Base-by-base conservation (phyloP, 2,797 vertebrate species). In the Champsocephalus gunnari region DNA sequence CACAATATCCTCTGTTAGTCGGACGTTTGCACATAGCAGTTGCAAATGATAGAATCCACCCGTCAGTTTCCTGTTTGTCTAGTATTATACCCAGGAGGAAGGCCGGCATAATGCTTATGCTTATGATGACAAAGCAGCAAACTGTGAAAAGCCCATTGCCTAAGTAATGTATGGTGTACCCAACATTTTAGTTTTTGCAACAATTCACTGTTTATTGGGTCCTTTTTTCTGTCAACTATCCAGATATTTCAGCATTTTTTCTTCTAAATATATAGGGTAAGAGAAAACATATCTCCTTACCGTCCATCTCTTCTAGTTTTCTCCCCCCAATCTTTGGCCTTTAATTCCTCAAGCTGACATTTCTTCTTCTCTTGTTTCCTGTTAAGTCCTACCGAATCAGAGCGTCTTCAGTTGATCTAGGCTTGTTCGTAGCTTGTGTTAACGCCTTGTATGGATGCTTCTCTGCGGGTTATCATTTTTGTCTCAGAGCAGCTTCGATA, bases 361-460 rank as follows among this genome's bases (percentile, higher is more conserved):
- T 49, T 75, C 34, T 57, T 48, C 55, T 71, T 60, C n/a, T 54
- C 44, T 21, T 14, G 24, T 54, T 66, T 83, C 64, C 77, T 79
- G 80, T 79, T 62, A 21, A 65, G 63, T 78, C 43, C 43, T 32
- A 4, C 64, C 45, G 72, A 60, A 74, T 72, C 77, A 38, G 58
- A 38, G 44, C 13, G 12, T 61, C 62, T 76, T 51, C 32, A 21
- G 14, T 53, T 69, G 48, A 79, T 66, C 76, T 74, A 58, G 2
- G 73, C 13, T 44, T 66, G 71, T 81, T 77, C 82, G 41, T n/a
- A 34, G 24, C 60, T 34, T 41, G 45, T 48, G 65, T 17, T 9
- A 43, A 43, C 12, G 66, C 51, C 53, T 44, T 61, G 54, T 6
- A 13, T 12, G 14, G 9, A 38, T 62, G 16, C 38, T 24, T 8